Evolutionary conservation across 1,140 invertebrate genomes (phyloP).

Genomic region (Drosophila lini): DNA sequence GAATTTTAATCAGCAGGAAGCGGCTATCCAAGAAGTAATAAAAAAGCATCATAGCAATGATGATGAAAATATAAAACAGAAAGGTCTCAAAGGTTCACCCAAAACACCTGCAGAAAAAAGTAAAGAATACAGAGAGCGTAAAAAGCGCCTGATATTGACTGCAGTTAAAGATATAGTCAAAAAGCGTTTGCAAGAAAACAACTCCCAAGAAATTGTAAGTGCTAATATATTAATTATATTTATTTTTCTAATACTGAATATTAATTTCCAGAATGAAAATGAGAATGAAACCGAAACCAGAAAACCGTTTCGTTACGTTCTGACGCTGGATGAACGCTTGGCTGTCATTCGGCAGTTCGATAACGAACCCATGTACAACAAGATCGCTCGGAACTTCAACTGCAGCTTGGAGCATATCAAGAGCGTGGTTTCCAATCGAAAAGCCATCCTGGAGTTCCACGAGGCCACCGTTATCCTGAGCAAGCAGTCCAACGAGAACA

Average conservation of each 20-base stretch:
- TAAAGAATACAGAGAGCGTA: background rate
- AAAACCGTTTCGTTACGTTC: conserved; percentile 61
- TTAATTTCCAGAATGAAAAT: conserved; percentile 30
- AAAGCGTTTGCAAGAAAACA: background rate
- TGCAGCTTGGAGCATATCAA: conserved; percentile 79
- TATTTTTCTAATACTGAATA: too few species aligned
- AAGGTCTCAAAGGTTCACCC: background rate
- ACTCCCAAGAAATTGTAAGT: background rate
- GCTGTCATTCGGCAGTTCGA: conserved; percentile 71
- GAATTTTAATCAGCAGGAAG: too few species aligned
- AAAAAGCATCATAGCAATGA: background rate
- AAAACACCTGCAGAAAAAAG: background rate
- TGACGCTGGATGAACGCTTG: conserved; percentile 74
- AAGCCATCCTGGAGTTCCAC: conserved; percentile 71
- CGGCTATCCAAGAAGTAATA: background rate
- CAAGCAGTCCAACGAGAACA: conserved; percentile 32
- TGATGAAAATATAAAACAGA: background rate
- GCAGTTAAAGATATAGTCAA: background rate
- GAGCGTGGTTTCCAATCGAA: conserved; percentile 69
- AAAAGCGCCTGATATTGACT: background rate
- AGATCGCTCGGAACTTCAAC: conserved; percentile 74
- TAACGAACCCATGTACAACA: conserved; percentile 64
- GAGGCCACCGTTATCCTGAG: conserved; percentile 49
- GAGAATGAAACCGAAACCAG: conserved; percentile 4
- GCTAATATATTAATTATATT: too few species aligned